Evolutionary conservation across 2,113 vertebrate genomes (phyloP).

Genomic region (Acanthochromis polyacanthus): DNA sequence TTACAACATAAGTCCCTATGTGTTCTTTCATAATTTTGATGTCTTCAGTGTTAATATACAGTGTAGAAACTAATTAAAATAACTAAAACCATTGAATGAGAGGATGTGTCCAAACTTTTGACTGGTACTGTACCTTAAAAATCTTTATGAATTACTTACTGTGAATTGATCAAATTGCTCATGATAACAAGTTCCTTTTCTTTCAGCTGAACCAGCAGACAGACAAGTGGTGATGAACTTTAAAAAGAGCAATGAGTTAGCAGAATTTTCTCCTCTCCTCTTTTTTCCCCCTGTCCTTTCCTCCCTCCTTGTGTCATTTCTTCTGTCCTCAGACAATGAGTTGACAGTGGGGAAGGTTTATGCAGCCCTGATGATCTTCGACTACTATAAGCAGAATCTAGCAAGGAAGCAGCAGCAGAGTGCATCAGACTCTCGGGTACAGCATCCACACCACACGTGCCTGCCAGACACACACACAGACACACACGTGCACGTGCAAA

Average conservation of each 20-base stretch:
- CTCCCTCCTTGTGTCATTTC: constrained; percentile 32
- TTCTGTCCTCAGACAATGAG: constrained; percentile 88
- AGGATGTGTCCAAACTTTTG: too few species aligned
- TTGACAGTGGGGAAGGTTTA: constrained; percentile 98
- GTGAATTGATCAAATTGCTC: constrained; percentile 12
- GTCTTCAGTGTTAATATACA: too few species aligned
- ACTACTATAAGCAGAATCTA: constrained; percentile 97
- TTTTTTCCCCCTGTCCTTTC: not conserved
- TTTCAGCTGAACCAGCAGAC: not conserved
- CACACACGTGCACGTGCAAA: not conserved
- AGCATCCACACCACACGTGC: constrained; percentile 20
- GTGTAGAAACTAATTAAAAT: too few species aligned
- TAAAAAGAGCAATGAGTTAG: constrained; percentile 46
- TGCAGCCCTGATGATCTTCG: constrained; percentile 96
- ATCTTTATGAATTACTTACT: constrained; percentile 2
- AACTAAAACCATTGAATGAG: too few species aligned
- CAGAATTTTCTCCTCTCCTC: constrained; percentile 14
- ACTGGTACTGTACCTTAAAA: not conserved
- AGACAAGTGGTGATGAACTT: constrained; percentile 4
- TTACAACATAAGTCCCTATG: too few species aligned
- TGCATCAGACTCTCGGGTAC: constrained; percentile 67
- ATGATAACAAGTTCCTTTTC: not conserved
- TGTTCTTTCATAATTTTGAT: too few species aligned
- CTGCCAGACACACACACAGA: constrained; percentile 20
- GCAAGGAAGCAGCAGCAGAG: constrained; percentile 84